phyloP scores from a whole-genome alignment of 2,797 vertebrate genomes.

The Echeneis naucrates region DNA sequence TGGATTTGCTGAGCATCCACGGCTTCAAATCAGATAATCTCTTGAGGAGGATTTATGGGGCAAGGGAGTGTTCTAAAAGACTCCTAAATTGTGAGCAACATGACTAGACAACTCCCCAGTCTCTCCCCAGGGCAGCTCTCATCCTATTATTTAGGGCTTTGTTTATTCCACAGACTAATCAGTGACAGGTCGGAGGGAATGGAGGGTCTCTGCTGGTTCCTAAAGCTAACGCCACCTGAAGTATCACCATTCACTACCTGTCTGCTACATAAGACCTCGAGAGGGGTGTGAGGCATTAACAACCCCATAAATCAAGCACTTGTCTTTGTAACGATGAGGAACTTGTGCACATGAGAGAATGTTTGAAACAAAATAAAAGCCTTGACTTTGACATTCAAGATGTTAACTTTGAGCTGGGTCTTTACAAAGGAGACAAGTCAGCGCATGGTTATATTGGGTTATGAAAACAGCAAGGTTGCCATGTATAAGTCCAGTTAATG shows the following conservation, averaged over 20 bases:
- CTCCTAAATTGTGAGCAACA: slow-evolving; percentile 84
- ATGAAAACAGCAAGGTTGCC: slow-evolving; percentile 75
- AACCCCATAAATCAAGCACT: slow-evolving; percentile 56
- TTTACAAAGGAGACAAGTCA: slow-evolving; percentile 63
- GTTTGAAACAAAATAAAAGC: slow-evolving; percentile 60
- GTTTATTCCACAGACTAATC: slow-evolving; percentile 84
- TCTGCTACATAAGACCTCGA: slow-evolving; percentile 52
- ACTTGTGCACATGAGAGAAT: slow-evolving; percentile 44
- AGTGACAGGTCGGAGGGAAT: slow-evolving; percentile 76
- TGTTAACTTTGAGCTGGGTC: slow-evolving; percentile 48
- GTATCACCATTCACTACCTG: slow-evolving; percentile 71
- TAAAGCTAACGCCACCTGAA: slow-evolving; percentile 73
- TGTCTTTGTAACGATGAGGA: slow-evolving; percentile 50
- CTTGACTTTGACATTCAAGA: slow-evolving; percentile 51
- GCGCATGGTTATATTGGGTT: slow-evolving; percentile 67
- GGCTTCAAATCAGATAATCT: slow-evolving; percentile 84
- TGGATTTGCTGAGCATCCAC: slow-evolving; percentile 83
- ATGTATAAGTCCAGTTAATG: slow-evolving; percentile 76
- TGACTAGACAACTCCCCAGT: slow-evolving; percentile 83
- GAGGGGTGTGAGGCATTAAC: slow-evolving; percentile 63
- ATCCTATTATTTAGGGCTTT: slow-evolving; percentile 84
- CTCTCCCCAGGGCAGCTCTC: slow-evolving; percentile 73
- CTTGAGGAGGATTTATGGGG: slow-evolving; percentile 83
- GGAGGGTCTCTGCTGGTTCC: slow-evolving; percentile 61
- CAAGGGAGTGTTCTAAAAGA: slow-evolving; percentile 81